Conservation (phyloP, 1,140 invertebrate species). For the Apis cerana region DNA sequence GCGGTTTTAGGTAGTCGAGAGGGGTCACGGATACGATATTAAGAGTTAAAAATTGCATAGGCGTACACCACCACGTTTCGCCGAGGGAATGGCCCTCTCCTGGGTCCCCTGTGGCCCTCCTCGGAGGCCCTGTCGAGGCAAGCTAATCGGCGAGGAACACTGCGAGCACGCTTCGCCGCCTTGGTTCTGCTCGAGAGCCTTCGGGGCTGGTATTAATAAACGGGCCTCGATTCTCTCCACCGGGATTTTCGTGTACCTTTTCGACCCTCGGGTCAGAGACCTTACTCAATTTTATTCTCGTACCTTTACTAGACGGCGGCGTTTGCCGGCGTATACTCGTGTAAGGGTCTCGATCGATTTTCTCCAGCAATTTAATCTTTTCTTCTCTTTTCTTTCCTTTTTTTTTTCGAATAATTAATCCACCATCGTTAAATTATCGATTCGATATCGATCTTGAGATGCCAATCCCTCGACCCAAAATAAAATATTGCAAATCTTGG, state of each 20-base stretch:
- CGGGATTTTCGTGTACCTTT: conserved; percentile 51
- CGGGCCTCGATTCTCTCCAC: conserved; percentile 36
- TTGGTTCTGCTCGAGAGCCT: conserved; percentile 57
- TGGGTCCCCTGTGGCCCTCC: conserved; percentile 21
- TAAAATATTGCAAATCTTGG: too few relatives aligned
- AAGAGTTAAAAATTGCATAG: conserved; percentile 61
- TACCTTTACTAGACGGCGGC: conserved; percentile 13
- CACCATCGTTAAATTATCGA: too few relatives aligned
- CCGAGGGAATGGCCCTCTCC: conserved; percentile 15
- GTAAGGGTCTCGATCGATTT: neutral
- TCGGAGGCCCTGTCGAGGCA: conserved; percentile 47
- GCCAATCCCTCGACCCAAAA: too few relatives aligned
- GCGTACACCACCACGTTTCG: conserved; percentile 16
- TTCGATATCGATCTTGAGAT: too few relatives aligned
- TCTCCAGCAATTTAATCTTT: neutral
- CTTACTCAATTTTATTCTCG: conserved; percentile 31
- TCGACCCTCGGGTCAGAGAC: conserved; percentile 12
- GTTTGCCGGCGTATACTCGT: neutral
- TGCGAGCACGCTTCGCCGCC: conserved; percentile 67
- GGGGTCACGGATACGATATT: conserved; percentile 36
- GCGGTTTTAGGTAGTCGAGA: neutral
- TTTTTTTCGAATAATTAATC: too few relatives aligned
- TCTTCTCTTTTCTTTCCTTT: too few relatives aligned
- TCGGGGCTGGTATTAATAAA: conserved; percentile 66
- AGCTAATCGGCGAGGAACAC: conserved; percentile 70